Conservation (phyloP, 2,113 vertebrate species). For the Myotis yumanensis region DNA sequence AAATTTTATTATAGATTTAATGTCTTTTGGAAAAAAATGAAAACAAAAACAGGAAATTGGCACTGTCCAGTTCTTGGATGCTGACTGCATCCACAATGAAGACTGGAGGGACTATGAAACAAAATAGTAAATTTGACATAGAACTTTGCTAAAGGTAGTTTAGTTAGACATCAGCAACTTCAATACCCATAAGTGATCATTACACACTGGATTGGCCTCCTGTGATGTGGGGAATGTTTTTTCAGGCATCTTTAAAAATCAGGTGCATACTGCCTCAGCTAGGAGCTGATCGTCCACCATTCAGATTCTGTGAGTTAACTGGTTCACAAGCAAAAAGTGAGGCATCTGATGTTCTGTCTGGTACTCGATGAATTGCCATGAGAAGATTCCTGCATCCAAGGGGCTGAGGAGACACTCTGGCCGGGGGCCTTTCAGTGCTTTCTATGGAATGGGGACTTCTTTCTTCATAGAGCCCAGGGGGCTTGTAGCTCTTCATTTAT, state of each 20-base stretch:
- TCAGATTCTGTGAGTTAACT: not conserved
- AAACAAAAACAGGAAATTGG: not conserved
- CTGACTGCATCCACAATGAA: not conserved
- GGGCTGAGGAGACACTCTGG: not conserved
- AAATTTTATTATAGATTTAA: slow-evolving; percentile 1
- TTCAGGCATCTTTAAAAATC: not conserved
- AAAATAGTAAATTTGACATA: not conserved
- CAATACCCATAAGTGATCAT: not conserved
- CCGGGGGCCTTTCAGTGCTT: not conserved
- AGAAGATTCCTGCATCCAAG: not conserved
- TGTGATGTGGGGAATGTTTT: not conserved
- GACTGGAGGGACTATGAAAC: too few species aligned
- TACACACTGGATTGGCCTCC: not conserved
- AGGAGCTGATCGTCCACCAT: not conserved
- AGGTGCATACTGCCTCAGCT: not conserved
- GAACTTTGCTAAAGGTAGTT: not conserved
- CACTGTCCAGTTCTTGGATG: not conserved
- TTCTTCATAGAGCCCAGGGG: not conserved
- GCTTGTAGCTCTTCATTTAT: not conserved
- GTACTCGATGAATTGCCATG: not conserved
- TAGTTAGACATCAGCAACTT: not conserved
- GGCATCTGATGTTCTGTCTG: not conserved
- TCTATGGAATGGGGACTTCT: not conserved
- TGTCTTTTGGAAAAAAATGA: slow-evolving; percentile 9
- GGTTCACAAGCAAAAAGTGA: not conserved